These are phyloP conservation scores for Phyllostomus discolor DNA, from an alignment of 2,113 vertebrate genomes.

Conservation along the genomic window DNA sequence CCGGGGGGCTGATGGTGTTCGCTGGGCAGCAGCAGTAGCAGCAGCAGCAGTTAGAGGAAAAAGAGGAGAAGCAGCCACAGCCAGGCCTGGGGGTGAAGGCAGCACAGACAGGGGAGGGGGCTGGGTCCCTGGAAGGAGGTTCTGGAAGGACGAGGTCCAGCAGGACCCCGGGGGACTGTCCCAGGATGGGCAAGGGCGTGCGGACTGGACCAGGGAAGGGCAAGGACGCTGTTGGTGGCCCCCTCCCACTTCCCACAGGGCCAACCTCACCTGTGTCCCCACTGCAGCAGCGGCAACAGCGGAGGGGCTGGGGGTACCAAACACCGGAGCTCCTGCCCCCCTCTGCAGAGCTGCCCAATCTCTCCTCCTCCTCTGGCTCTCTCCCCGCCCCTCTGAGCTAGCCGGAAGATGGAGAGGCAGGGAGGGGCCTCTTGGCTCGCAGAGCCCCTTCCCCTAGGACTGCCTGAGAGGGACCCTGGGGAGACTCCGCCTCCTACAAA, in stretches of 20 bases:
- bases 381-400: slow-evolving; percentile 67
- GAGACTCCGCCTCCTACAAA: slow-evolving; percentile 71
- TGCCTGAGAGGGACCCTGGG: slow-evolving; percentile 59
- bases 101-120: slow-evolving; percentile 34
- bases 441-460: slow-evolving; percentile 67
- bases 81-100: slow-evolving; percentile 51
- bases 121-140: slow-evolving; percentile 36
- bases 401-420: slow-evolving; percentile 54
- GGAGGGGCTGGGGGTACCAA: slow-evolving; percentile 59
- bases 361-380: slow-evolving; percentile 54
- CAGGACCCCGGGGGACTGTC: slow-evolving; percentile 35
- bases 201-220: slow-evolving; percentile 12
- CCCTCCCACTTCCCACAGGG: slow-evolving; percentile 28
- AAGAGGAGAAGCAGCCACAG: slow-evolving; percentile 37
- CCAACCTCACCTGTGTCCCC: slow-evolving; percentile 66
- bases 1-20: slow-evolving; percentile 35
- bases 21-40: neutral
- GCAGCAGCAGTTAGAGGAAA: neutral
- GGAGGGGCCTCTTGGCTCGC: slow-evolving; percentile 64
- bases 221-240: neutral
- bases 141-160: slow-evolving; percentile 49
- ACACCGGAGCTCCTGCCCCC: slow-evolving; percentile 55
- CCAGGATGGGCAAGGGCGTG: slow-evolving; percentile 41
- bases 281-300: slow-evolving; percentile 60
- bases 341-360: slow-evolving; percentile 69